phyloP scores from a whole-genome alignment of 2,888 invertebrate species.

The Bembecia ichneumoniformis region DNA sequence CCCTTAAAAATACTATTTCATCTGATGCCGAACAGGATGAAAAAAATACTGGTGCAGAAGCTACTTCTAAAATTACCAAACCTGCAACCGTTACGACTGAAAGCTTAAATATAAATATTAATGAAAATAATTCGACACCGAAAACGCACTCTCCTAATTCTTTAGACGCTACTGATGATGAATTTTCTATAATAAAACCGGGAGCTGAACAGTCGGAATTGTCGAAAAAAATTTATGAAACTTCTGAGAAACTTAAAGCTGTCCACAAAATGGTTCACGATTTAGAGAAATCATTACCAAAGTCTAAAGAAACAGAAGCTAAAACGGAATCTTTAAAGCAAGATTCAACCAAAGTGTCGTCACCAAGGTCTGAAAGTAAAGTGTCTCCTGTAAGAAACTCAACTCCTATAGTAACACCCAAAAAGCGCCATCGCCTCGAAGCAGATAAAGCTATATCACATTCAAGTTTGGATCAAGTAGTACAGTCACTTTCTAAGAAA shows the following conservation, averaged over 20 bases:
- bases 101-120: constrained; percentile 24
- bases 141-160: constrained; percentile 30
- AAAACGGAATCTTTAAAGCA: constrained; percentile 40
- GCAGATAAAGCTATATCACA: constrained; percentile 59
- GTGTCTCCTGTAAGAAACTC: constrained; percentile 46
- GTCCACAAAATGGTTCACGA: constrained; percentile 65
- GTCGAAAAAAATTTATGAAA: constrained; percentile 65
- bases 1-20: constrained; percentile 28
- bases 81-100: constrained; percentile 19
- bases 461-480: constrained; percentile 59
- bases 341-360: constrained; percentile 41
- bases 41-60: constrained; percentile 26
- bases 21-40: constrained; percentile 18
- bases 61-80: constrained; percentile 25
- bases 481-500: constrained; percentile 63
- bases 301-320: constrained; percentile 45
- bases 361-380: constrained; percentile 52
- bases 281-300: constrained; percentile 57
- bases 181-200: constrained; percentile 49
- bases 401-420: constrained; percentile 76
- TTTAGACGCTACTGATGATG: constrained; percentile 36
- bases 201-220: constrained; percentile 57
- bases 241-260: constrained; percentile 64
- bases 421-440: constrained; percentile 80
- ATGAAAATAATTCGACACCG: constrained; percentile 26